These are phyloP conservation scores for Melieria picta DNA, from an alignment of 2,888 invertebrate species.

Conservation along the genomic window DNA sequence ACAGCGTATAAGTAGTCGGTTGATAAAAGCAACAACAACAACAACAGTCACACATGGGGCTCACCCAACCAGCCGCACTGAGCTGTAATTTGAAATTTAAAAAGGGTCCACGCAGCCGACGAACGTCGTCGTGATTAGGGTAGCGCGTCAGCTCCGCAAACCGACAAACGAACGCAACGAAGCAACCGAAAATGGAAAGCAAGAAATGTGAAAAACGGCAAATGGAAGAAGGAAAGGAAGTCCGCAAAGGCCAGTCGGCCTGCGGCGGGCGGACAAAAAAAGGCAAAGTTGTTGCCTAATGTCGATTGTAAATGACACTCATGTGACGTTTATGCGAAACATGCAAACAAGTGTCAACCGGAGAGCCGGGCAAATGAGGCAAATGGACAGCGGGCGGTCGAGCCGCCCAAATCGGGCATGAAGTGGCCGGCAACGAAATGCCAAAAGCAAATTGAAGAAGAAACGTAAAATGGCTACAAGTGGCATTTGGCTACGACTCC, in stretches of 20 bases:
- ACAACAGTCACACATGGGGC: too few relatives aligned
- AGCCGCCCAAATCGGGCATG: not conserved
- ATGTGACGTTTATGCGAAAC: slow-evolving; percentile 45
- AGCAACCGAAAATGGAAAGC: not conserved
- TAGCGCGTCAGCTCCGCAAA: too few relatives aligned
- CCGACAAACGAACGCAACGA: too few relatives aligned
- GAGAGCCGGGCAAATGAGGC: not conserved
- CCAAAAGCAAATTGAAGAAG: not conserved
- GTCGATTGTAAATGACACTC: slow-evolving; percentile 45
- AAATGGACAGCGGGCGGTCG: not conserved
- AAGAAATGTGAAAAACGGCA: too few relatives aligned
- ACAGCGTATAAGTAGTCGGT: too few relatives aligned
- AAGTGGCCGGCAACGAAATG: not conserved
- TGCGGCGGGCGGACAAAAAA: not conserved
- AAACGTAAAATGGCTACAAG: not conserved
- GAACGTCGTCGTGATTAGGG: too few relatives aligned
- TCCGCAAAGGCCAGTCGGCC: not conserved
- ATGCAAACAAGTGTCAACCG: slow-evolving; percentile 38
- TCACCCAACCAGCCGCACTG: too few relatives aligned
- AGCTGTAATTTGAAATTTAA: slow-evolving; percentile 11
- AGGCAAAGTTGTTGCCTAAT: slow-evolving; percentile 18
- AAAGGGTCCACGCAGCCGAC: not conserved
- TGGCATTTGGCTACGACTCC: not conserved
- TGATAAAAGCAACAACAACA: too few relatives aligned
- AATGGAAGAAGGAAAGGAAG: too few relatives aligned